These are phyloP conservation scores for Catharus ustulatus DNA, from an alignment of 2,797 vertebrate species.

Conservation along the genomic window DNA sequence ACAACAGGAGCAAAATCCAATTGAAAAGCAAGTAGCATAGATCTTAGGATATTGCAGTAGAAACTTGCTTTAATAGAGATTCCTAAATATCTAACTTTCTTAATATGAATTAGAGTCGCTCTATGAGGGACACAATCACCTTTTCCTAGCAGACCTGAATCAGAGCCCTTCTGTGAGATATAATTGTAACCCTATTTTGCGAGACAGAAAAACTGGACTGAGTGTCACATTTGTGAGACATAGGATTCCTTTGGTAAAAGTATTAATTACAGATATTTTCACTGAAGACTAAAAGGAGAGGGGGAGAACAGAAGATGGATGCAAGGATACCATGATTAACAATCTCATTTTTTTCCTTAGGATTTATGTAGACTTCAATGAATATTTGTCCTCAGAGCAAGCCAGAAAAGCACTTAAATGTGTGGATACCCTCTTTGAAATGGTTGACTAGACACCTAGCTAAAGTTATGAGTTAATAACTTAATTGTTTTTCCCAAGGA, in stretches of 20 bases:
- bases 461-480: background rate
- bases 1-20: background rate
- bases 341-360: background rate
- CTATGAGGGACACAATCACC: background rate
- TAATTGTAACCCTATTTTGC: background rate
- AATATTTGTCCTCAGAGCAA: background rate
- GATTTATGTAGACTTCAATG: background rate
- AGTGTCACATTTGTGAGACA: rapidly evolving
- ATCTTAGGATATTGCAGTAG: background rate
- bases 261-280: background rate
- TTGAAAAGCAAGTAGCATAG: background rate
- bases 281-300: background rate
- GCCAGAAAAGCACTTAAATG: background rate
- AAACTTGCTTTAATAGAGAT: background rate
- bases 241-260: background rate
- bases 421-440: background rate
- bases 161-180: background rate
- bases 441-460: background rate
- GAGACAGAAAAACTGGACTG: background rate
- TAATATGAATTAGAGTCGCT: background rate
- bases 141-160: background rate
- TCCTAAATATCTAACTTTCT: background rate
- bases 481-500: background rate
- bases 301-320: background rate
- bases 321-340: background rate